Base-by-base conservation (phyloP, 2,113 vertebrate species). In the Bujurquina vittata region DNA sequence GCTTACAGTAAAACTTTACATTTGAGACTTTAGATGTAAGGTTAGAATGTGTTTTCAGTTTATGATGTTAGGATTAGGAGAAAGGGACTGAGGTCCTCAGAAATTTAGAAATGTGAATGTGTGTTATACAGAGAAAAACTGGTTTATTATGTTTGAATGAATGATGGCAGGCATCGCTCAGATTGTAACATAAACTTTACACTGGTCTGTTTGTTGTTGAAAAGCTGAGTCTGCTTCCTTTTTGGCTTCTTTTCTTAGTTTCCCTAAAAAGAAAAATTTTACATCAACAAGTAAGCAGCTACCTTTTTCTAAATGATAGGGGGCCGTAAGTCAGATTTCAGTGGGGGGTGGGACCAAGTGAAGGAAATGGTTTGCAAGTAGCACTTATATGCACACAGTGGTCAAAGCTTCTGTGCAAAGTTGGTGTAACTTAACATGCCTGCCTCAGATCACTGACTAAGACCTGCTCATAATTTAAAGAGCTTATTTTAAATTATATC, bases 111-210 rank as follows among this genome's bases (percentile, higher is more conserved):
- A 2, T 58, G 35, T 12, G 23, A 78, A 18, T 43, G 6, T 77
- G 22, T 84, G 56, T 79, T 79, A 60, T 33, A 43, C 35, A 58
- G 54, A 85, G 49, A 52, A 54, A 87, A 76, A 69, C 1, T 75
- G 43, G 62, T 91, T 88, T 88, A 62, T 89, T 88, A 49, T 84
- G 46, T 31, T 86, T 84, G 22, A 82, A 77, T 63, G 76, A 69
- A 61, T 77, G 35, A 86, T 84, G 69, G 75, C 72, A 35, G 74
- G 79, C 84, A 78, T 80, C 59, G 23, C 31, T 76, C 52, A 80
- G 69, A 75, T 72, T 61, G 8, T 67, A 72, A 76, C 54, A 22
- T 86, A 86, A 86, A 84, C 85, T 80, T 77, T 75, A 65, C 79
- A 72, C 79, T 72, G 63, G 37, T 72, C 49, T 57, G 78, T 89